Evolutionary conservation across 1,140 invertebrate genomes (phyloP).

Genomic region (Scaptomyza montana): DNA sequence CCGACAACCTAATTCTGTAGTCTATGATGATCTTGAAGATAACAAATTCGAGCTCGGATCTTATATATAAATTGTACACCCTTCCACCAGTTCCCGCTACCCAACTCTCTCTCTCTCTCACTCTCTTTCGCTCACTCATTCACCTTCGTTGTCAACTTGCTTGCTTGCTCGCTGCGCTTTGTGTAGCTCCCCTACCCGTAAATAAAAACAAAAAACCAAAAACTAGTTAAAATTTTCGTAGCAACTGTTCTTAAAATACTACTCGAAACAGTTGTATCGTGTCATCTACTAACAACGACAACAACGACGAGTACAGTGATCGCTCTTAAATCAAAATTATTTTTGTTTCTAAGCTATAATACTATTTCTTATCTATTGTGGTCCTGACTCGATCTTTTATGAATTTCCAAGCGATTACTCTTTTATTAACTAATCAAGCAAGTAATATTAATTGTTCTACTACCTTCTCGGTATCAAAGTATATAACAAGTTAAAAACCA

Average conservation of each 20-base stretch:
- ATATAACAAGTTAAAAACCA: slow-evolving; percentile 53
- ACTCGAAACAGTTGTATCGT: slow-evolving; percentile 23
- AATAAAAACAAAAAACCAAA: background rate
- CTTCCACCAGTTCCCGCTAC: background rate
- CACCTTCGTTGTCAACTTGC: slow-evolving; percentile 16
- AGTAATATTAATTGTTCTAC: slow-evolving; percentile 8
- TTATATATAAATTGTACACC: slow-evolving; percentile 1
- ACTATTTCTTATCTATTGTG: no score
- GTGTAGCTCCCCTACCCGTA: slow-evolving; percentile 15
- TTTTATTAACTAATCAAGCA: slow-evolving; percentile 11
- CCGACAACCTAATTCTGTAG: slow-evolving; percentile 2
- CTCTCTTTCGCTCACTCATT: slow-evolving; percentile 12
- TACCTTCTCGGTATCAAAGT: slow-evolving; percentile 26
- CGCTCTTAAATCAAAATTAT: background rate
- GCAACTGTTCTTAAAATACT: slow-evolving; percentile 2
- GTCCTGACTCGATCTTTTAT: background rate
- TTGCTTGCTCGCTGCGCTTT: slow-evolving; percentile 39
- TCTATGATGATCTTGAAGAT: slow-evolving; percentile 4
- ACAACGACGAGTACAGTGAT: slow-evolving; percentile 3
- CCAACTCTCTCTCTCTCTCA: background rate
- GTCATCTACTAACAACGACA: slow-evolving; percentile 39
- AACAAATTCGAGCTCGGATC: background rate
- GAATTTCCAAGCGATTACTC: background rate
- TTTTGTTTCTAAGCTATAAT: no score
- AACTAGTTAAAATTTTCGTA: background rate